Base-by-base conservation (phyloP, 2,888 invertebrate genomes). In the Dexiosoma caninum region DNA sequence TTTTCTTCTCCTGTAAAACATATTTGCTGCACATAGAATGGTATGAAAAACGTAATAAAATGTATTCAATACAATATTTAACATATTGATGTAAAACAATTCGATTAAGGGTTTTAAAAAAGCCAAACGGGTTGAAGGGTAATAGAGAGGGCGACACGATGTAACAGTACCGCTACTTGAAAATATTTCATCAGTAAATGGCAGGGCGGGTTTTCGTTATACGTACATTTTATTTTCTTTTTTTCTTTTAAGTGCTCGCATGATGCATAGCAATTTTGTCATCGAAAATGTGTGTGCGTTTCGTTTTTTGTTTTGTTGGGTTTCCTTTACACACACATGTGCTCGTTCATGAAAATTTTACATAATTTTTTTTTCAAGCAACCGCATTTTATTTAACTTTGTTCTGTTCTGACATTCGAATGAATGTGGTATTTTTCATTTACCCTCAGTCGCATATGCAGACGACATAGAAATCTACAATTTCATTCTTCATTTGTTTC, bases 51-150 rank as follows among this genome's bases (percentile, higher is more conserved):
- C 9, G n/a, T 27, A 23, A 53, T 27, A 53, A 71, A 60, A 71
- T 40, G 69, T 55, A 74, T 60, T 40, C 80, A 71, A 71, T 67
- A 71, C 46, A 66, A 76, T 80, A 80, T 76, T 80, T 53, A 76
- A 71, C 66, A 80, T 80, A 67, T 71, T 80, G 76, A 76, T 67
- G 80, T 71, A 76, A 76, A 76, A 76, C 71, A 71, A 71, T 80
- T 80, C 71, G 75, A 71, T 76, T 76, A 76, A 44, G 66, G 66
- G n/a, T 71, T 76, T 49, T 40, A n/a, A 30, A 1, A 64, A 55
- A 2, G 16, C 35, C 14, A 35, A 19, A 14, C 32, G 35, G 57
- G 21, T 16, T 62, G 9, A 55, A 53, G 35, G 14, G 10, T 19
- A 67, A 40, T n/a, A 30, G 14, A 0, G 21, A 12, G 14, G 21